Evolutionary conservation across 2,888 invertebrate species (phyloP).

Genomic region (Steromphala cineraria): DNA sequence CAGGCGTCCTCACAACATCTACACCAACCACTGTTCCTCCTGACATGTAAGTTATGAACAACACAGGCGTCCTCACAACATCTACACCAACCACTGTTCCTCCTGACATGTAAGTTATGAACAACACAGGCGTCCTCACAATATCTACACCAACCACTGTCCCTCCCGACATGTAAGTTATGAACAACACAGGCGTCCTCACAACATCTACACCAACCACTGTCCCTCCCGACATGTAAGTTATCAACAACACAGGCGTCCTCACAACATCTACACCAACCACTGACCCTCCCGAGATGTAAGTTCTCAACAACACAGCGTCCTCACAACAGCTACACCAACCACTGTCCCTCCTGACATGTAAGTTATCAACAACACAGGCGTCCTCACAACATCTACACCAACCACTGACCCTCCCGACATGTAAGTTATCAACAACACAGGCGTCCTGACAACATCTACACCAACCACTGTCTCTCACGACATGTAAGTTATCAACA

Average conservation of each 20-base stretch:
- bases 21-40: too few species aligned
- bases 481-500: too few species aligned
- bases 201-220: background rate
- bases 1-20: too few species aligned
- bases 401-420: constrained; percentile 36
- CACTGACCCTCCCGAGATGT: background rate
- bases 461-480: background rate
- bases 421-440: constrained; percentile 32
- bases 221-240: constrained; percentile 41
- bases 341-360: too few species aligned
- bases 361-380: too few species aligned
- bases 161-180: too few species aligned
- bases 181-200: too few species aligned
- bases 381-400: background rate
- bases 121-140: too few species aligned
- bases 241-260: constrained; percentile 10
- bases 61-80: background rate
- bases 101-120: too few species aligned
- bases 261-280: background rate
- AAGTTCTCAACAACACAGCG: too few species aligned
- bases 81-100: background rate
- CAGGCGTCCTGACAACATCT: background rate
- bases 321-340: too few species aligned
- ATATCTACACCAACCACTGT: too few species aligned
- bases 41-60: background rate